Evolutionary conservation across 2,113 vertebrate species (phyloP).

Genomic region (Archocentrus centrarchus): DNA sequence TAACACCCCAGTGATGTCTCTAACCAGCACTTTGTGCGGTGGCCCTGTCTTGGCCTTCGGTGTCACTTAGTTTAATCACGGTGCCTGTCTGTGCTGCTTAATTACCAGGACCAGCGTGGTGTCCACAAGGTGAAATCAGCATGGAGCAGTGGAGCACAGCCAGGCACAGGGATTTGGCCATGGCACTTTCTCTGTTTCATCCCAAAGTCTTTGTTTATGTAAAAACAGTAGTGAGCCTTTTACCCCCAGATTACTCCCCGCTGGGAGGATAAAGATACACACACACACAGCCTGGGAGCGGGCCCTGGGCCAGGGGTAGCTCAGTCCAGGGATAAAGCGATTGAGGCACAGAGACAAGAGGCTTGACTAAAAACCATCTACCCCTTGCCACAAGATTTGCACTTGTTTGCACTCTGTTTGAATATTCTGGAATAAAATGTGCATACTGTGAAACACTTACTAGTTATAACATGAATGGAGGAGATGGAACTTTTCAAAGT

Average conservation of each 20-base stretch:
- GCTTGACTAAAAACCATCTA: slow-evolving; percentile 62
- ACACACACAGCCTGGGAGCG: slow-evolving; percentile 72
- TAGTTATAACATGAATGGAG: neutral
- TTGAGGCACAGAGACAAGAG: slow-evolving; percentile 68
- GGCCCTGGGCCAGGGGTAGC: slow-evolving; percentile 63
- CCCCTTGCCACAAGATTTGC: slow-evolving; percentile 54
- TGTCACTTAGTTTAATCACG: slow-evolving; percentile 58
- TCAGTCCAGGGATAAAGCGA: slow-evolving; percentile 72
- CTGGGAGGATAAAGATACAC: slow-evolving; percentile 74
- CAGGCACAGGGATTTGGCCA: slow-evolving; percentile 69
- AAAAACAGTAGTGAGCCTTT: slow-evolving; percentile 78
- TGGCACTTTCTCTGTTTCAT: slow-evolving; percentile 62
- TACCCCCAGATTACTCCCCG: slow-evolving; percentile 76
- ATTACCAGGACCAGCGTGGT: slow-evolving; percentile 73
- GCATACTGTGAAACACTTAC: neutral
- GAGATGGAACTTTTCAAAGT: neutral
- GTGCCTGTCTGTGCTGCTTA: slow-evolving; percentile 58
- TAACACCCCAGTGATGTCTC: neutral
- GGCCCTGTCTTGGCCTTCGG: slow-evolving; percentile 3
- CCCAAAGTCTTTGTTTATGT: slow-evolving; percentile 82
- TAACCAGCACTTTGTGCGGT: slow-evolving; percentile 2
- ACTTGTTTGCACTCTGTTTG: slow-evolving; percentile 50
- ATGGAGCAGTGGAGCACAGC: slow-evolving; percentile 54
- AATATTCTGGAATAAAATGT: slow-evolving; percentile 1
- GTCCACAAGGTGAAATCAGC: slow-evolving; percentile 62